Evolutionary conservation across 2,113 vertebrate species (phyloP).

Genomic region (Platichthys flesus): DNA sequence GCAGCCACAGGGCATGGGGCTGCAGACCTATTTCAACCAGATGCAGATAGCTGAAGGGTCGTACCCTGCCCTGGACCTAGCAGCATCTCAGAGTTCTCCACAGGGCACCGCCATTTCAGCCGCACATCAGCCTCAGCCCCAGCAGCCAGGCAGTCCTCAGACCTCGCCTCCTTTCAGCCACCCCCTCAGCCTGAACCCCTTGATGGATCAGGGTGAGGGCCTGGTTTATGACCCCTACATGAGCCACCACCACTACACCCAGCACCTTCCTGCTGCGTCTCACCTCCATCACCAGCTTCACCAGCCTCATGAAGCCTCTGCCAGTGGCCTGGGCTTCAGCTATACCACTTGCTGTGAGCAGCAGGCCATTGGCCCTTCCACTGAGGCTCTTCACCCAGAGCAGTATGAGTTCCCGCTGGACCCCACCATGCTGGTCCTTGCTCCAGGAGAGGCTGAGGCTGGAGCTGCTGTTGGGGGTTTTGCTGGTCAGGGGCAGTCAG

Average conservation of each 20-base stretch:
- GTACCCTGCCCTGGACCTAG: constrained; percentile 84
- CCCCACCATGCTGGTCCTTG: constrained; percentile 66
- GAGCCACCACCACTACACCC: constrained; percentile 81
- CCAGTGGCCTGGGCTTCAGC: constrained; percentile 79
- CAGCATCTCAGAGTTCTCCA: constrained; percentile 80
- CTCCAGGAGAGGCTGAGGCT: constrained; percentile 46
- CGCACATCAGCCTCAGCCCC: constrained; percentile 81
- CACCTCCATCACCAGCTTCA: constrained; percentile 74
- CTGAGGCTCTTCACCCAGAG: constrained; percentile 79
- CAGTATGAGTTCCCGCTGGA: constrained; percentile 85
- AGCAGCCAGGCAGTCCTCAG: constrained; percentile 75
- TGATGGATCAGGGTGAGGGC: constrained; percentile 78
- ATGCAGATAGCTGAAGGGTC: constrained; percentile 96
- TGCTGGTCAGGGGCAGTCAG: constrained; percentile 63
- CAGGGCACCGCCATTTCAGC: constrained; percentile 81
- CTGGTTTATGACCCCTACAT: constrained; percentile 82
- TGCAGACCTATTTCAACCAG: constrained; percentile 97
- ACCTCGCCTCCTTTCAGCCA: constrained; percentile 69
- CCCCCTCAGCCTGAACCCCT: constrained; percentile 70
- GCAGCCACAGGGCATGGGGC: constrained; percentile 88
- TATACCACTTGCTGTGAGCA: constrained; percentile 82
- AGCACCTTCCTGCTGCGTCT: constrained; percentile 65
- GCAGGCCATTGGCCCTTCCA: constrained; percentile 50
- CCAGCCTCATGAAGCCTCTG: constrained; percentile 60
- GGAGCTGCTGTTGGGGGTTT: constrained; percentile 41